Conservation (phyloP, 2,113 vertebrate species). For the Rhineura floridana region DNA sequence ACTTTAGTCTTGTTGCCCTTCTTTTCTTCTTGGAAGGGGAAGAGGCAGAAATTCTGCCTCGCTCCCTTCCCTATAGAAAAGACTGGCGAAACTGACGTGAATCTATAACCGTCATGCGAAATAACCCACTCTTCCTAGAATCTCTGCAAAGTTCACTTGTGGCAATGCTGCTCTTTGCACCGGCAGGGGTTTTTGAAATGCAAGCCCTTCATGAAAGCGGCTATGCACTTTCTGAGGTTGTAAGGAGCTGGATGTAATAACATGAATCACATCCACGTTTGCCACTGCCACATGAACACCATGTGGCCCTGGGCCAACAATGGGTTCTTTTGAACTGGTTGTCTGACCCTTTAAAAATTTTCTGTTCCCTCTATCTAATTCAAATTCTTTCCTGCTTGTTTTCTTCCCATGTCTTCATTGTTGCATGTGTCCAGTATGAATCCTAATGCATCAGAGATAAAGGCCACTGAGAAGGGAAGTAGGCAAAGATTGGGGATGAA, state of each 20-base stretch:
- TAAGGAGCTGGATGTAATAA: conserved; percentile 61
- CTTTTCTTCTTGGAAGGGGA: conserved; percentile 57
- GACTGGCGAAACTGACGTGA: conserved; percentile 62
- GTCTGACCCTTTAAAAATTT: not conserved
- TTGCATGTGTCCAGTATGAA: conserved; percentile 29
- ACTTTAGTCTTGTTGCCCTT: conserved; percentile 53
- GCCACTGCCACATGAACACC: conserved; percentile 5
- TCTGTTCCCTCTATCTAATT: not conserved
- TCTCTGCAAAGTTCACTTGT: conserved; percentile 28
- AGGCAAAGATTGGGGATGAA: not conserved
- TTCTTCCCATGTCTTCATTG: not conserved
- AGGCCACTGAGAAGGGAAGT: not conserved
- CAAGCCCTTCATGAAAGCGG: conserved; percentile 24
- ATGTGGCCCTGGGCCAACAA: not conserved
- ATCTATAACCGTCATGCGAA: conserved; percentile 13
- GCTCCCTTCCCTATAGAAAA: conserved; percentile 58
- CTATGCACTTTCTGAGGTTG: conserved; percentile 41
- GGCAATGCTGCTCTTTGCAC: conserved; percentile 20
- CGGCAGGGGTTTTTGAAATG: conserved; percentile 46
- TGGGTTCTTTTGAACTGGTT: conserved; percentile 50
- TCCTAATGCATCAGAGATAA: conserved; percentile 12
- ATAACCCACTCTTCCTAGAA: conserved; percentile 38
- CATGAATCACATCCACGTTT: conserved; percentile 50
- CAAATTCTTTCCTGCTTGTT: conserved; percentile 25
- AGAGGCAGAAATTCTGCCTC: conserved; percentile 36